phyloP scores from a whole-genome alignment of 2,797 vertebrate species.

The Cyprinodon diabolis region DNA sequence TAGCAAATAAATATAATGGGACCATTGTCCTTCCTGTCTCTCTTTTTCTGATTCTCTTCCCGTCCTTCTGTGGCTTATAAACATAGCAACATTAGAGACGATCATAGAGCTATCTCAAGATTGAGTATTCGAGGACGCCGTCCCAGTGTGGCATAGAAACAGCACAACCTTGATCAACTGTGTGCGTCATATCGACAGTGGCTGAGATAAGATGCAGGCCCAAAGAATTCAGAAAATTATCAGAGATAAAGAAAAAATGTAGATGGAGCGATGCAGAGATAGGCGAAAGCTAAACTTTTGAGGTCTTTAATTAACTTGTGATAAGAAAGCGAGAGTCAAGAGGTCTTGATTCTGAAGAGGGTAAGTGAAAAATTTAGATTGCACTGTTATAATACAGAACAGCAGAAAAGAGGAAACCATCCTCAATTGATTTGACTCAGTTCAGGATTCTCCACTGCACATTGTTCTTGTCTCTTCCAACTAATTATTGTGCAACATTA shows the following conservation, averaged over 20 bases:
- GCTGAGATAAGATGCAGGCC: conserved; percentile 58
- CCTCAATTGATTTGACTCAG: conserved; percentile 2
- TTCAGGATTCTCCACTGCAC: conserved; percentile 5
- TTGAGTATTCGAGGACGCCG: conserved; percentile 25
- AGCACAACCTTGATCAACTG: conserved; percentile 47
- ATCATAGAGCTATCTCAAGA: conserved; percentile 14
- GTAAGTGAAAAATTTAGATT: not conserved
- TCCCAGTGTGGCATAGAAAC: conserved; percentile 39
- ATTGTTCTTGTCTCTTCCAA: not conserved
- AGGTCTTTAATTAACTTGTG: conserved; percentile 30
- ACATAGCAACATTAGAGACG: conserved; percentile 31
- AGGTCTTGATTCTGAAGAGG: not conserved
- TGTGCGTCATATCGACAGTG: conserved; percentile 56
- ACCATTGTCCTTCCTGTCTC: conserved; percentile 26
- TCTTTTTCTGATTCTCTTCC: not conserved
- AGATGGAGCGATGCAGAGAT: conserved; percentile 35
- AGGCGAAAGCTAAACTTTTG: conserved; percentile 25
- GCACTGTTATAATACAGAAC: not conserved
- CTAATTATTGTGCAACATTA: conserved; percentile 11
- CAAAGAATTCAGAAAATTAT: conserved; percentile 55
- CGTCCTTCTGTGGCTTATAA: conserved; percentile 6
- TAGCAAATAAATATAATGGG: conserved; percentile 28
- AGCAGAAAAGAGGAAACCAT: not conserved
- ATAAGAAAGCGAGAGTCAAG: conserved; percentile 1
- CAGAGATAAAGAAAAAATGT: conserved; percentile 42